Percentiles rank a stretch among this genome's conserved stretches.
Evolutionary conservation across 2,113 vertebrate genomes (phyloP).

Genomic region (Erythrocercus mccallii): DNA sequence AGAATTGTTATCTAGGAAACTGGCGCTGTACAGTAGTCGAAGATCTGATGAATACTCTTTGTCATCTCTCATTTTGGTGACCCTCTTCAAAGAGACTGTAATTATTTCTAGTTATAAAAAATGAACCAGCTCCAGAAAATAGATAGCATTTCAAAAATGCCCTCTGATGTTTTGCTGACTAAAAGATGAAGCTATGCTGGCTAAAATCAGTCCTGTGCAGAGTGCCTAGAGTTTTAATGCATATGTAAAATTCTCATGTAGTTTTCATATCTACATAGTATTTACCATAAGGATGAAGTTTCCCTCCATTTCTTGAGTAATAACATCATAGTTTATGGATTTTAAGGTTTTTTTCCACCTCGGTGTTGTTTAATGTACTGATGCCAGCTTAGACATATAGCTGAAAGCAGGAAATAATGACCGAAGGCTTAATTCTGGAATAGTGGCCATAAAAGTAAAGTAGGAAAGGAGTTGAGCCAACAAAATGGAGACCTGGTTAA

Average conservation of each 20-base stretch:
- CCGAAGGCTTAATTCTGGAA: background rate
- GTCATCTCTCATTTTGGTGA: background rate
- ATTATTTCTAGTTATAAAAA: background rate
- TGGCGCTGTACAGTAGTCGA: background rate
- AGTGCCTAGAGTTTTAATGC: background rate
- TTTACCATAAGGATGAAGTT: background rate
- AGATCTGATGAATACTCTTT: background rate
- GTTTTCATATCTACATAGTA: background rate
- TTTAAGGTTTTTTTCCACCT: background rate
- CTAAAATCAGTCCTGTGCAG: background rate
- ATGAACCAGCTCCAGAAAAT: background rate
- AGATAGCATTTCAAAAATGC: slow-evolving; percentile 13
- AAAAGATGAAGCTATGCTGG: background rate
- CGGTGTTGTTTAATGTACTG: background rate
- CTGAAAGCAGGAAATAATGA: background rate
- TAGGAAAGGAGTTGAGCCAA: background rate
- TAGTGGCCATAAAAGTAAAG: background rate
- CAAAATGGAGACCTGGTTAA: background rate
- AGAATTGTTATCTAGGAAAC: background rate
- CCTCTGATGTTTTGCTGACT: slow-evolving; percentile 27
- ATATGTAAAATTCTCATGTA: background rate
- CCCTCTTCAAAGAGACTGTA: background rate
- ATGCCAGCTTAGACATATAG: background rate
- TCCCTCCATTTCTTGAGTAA: background rate
- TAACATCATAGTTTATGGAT: background rate